A percentile compares a stretch with the other conserved stretches of the same genome.
Evolutionary conservation across 2,888 invertebrate genomes (phyloP).

Genomic region (Muscina levida): DNA sequence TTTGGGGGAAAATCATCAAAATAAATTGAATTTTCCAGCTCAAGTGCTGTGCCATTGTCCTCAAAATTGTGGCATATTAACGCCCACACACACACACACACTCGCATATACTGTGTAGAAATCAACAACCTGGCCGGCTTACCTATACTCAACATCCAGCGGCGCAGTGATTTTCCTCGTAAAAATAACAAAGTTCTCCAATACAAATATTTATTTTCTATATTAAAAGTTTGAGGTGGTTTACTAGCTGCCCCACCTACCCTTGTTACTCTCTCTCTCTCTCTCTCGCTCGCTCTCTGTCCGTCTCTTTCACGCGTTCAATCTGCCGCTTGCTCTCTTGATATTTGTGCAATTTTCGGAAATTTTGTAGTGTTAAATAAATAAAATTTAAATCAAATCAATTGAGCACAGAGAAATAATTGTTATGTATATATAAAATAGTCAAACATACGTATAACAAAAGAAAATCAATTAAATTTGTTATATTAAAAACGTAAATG

Average conservation of each 20-base stretch:
- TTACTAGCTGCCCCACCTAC: neutral
- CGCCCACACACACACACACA: neutral
- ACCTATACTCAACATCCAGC: neutral
- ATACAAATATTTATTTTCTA: conserved; percentile 5
- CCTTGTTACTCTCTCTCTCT: no score
- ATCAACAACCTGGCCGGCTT: neutral
- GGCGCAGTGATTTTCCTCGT: neutral
- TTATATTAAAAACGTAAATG: neutral
- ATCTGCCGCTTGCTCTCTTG: neutral
- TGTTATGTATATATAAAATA: no score
- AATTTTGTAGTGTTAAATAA: conserved; percentile 46
- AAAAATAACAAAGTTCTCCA: conserved; percentile 19
- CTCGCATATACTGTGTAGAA: no score
- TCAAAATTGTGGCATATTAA: neutral
- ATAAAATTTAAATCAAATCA: conserved; percentile 35
- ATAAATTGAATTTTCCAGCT: conserved; percentile 28
- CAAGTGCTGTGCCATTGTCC: conserved; percentile 15
- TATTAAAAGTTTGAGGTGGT: conserved; percentile 23
- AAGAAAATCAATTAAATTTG: conserved; percentile 12
- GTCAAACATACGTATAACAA: neutral
- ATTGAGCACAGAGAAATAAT: conserved; percentile 28
- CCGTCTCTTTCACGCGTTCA: neutral
- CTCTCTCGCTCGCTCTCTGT: neutral
- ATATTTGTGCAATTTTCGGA: conserved; percentile 14
- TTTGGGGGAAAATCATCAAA: neutral